A percentile compares a stretch with the other conserved stretches of the same genome.
Conservation (phyloP, 2,113 vertebrate species). For the Vidua chalybeata region DNA sequence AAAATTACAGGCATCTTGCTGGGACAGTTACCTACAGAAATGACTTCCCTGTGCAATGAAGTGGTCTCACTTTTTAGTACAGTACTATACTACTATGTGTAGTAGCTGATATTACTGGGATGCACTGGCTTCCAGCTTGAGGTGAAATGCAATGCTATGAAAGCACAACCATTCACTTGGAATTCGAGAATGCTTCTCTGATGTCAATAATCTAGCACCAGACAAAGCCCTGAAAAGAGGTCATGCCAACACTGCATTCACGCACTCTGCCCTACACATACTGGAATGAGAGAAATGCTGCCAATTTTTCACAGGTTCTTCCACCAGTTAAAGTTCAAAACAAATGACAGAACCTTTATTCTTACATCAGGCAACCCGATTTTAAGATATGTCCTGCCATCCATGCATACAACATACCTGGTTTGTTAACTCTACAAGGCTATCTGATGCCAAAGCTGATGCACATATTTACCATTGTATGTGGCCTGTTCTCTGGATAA, state of each 20-base stretch:
- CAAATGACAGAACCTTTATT: neutral
- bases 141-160: neutral
- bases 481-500: neutral
- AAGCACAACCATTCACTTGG: neutral
- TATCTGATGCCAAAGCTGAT: neutral
- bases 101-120: neutral
- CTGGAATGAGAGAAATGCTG: neutral
- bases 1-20: neutral
- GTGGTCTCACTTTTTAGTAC: neutral
- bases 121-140: neutral
- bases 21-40: neutral
- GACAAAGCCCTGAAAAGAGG: neutral
- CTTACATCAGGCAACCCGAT: neutral
- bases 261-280: neutral
- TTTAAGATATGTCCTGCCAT: neutral
- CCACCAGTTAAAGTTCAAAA: neutral
- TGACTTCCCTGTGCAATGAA: neutral
- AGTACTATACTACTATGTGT: neutral
- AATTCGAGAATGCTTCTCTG: neutral
- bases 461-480: neutral
- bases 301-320: neutral
- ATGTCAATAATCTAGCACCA: neutral
- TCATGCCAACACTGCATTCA: neutral
- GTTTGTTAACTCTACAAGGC: neutral
- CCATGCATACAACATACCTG: neutral